Base-by-base conservation (phyloP, 2,888 invertebrate genomes). In the Vesta saturnalis region DNA sequence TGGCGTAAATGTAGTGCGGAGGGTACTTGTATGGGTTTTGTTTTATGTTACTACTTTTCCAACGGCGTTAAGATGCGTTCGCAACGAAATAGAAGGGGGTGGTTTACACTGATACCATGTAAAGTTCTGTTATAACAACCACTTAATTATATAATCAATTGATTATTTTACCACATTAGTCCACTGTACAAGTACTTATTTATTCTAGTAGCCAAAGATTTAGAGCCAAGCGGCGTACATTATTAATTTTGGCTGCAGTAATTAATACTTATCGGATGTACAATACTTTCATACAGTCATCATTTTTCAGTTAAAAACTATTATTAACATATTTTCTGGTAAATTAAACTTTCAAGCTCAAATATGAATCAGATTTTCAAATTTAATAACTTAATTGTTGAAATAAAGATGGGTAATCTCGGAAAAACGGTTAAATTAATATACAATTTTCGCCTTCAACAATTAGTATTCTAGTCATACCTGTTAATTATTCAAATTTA, bases 1-100 rank as follows among this genome's bases (percentile, higher is more conserved):
- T 52, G 52, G 52, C 52, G 52, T 52, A 52, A 52, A 52, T 52
- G 52, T 52, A 52, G 21, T 52, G 52, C 21, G 52, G 52, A 52
- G 18, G 21, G 19, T 19, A 52, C 52, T 19, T 18, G 19, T 52
- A 19, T 52, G 21, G 52, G 21, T 52, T 52, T 52, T 52, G 21
- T 52, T 52, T 52, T 52, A 52, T 19, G 21, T 52, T 52, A 52
- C 52, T 19, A n/a, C 52, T 52, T 19, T 52, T 21, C 15, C 52
- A 52, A 19, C 19, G 18, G 52, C 19, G 21, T 19, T 52, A 52
- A 52, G 21, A 52, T 52, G 19, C 52, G 10, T 52, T 52, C 52
- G 19, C 18, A 52, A n/a, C 52, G 21, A 4, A n/a, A 39, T 6
- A 39, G 23, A 39, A 39, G 39, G 39, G 39, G 39, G n/a, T 6